Evolutionary conservation across 1,140 invertebrate species (phyloP).

Genomic region (Amphibalanus amphitrite): DNA sequence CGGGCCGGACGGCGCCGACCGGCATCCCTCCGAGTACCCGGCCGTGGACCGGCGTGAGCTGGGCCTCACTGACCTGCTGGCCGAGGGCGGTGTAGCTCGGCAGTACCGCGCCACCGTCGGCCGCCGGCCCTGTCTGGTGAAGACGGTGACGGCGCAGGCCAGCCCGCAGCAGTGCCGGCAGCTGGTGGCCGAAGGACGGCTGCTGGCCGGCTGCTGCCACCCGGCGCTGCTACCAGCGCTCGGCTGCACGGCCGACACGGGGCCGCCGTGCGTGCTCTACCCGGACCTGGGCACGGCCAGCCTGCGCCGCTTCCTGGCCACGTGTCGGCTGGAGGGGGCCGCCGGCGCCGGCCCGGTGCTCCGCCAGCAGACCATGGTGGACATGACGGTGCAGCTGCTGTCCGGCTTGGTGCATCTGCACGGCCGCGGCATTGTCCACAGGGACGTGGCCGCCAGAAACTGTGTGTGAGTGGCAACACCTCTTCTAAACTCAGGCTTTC

Average conservation of each 20-base stretch:
- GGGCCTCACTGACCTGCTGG: slow-evolving; percentile 6
- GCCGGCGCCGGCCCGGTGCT: slow-evolving; percentile 15
- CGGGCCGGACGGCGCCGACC: too few relatives aligned
- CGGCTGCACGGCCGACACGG: slow-evolving; percentile 11
- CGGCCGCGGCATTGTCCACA: slow-evolving; percentile 15
- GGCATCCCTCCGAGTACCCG: background rate
- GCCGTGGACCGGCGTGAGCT: background rate
- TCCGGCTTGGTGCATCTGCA: slow-evolving; percentile 18
- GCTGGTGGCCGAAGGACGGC: slow-evolving; percentile 10
- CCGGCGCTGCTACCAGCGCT: slow-evolving; percentile 14
- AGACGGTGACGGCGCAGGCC: slow-evolving; percentile 8
- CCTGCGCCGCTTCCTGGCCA: slow-evolving; percentile 13
- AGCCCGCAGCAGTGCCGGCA: slow-evolving; percentile 4
- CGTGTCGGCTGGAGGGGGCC: background rate
- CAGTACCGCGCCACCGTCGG: slow-evolving; percentile 7
- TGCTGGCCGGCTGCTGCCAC: slow-evolving; percentile 16
- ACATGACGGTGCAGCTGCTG: slow-evolving; percentile 17
- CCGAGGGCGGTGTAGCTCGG: slow-evolving; percentile 16
- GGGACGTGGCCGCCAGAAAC: slow-evolving; percentile 20
- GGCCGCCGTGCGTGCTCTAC: slow-evolving; percentile 14
- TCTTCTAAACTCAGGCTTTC: too few relatives aligned
- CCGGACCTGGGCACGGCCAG: slow-evolving; percentile 12
- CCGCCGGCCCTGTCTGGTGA: background rate
- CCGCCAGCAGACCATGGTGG: slow-evolving; percentile 18
- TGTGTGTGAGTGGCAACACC: slow-evolving; percentile 17